Base-by-base conservation (phyloP, 2,888 invertebrate genomes). In the Neocrepidodera transversa region DNA sequence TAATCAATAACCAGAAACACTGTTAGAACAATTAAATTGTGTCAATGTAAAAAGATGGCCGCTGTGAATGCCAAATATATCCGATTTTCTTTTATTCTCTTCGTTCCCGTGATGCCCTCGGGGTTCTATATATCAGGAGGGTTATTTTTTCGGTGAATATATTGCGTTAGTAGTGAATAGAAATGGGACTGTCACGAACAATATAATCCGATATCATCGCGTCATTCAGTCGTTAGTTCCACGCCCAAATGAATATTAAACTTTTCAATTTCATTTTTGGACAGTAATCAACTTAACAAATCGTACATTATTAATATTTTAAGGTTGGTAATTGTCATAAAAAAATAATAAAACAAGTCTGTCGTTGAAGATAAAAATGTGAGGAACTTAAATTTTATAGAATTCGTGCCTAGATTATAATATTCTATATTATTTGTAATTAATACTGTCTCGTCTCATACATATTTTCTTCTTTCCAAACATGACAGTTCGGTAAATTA, bases 181-280 rank as follows among this genome's bases (percentile, higher is more conserved):
- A 66, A 73, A 73, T 71, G 71, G 69, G 74, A 70, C 72, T 71
- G 72, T 74, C 74, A 73, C 72, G 71, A 73, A 72, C 73, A 74
- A 73, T 73, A 72, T 74, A 74, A 74, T 73, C 72, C 67, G 70
- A 68, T 73, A 74, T 74, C 73, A 73, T 45, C 45, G 28, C 71
- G 69, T 62, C 43, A 45, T 36, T 16, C 65, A 43, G n/a, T n/a
- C n/a, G n/a, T n/a, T n/a, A n/a, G n/a, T 64, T 69, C 69, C 70
- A 66, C 71, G 68, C 71, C 71, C 66, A 49, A 28, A 20, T 68
- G 68, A 72, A 72, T 72, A 71, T 69, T 72, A n/a, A 47, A 47
- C 3, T 38, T 17, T 10, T 16, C 38, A 14, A 16, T 38, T 10
- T 17, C 10, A 47, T 47, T 26, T 28, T 47, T 10, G 16, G 10